These are phyloP conservation scores for Anneissia japonica DNA, from an alignment of 35 echinoderm and acorn worm genomes.

Conservation along the genomic window DNA sequence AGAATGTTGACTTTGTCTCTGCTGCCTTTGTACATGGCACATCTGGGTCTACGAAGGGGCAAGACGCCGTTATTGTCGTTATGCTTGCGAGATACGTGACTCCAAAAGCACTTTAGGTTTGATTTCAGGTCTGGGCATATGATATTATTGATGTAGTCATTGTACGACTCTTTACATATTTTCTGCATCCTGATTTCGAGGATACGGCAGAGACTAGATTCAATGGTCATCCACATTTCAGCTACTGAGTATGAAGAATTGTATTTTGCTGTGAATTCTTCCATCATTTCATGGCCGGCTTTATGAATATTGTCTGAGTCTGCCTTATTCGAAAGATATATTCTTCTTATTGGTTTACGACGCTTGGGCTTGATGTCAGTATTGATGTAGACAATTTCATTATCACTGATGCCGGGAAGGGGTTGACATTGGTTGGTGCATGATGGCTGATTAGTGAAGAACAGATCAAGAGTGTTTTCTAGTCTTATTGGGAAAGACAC, in stretches of 20 bases:
- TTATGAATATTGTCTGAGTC: not conserved
- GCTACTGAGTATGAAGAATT: not conserved
- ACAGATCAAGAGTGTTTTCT: slow-evolving; percentile 38
- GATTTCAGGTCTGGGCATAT: slow-evolving; percentile 30
- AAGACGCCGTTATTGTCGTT: slow-evolving; percentile 42
- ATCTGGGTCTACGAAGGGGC: slow-evolving; percentile 13
- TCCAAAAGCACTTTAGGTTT: slow-evolving; percentile 33
- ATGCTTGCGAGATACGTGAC: slow-evolving; percentile 22
- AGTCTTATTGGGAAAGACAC: slow-evolving; percentile 39
- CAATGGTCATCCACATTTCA: not conserved
- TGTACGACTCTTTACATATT: slow-evolving; percentile 17
- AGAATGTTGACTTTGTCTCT: slow-evolving; percentile 34
- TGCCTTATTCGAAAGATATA: not conserved
- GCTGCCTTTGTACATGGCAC: slow-evolving; percentile 22
- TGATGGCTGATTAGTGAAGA: slow-evolving; percentile 40
- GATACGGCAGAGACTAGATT: not conserved
- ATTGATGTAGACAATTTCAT: slow-evolving; percentile 21
- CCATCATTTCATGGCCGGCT: not conserved
- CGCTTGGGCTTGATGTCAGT: slow-evolving; percentile 23
- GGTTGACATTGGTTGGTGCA: slow-evolving; percentile 35
- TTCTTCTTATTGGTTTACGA: slow-evolving; percentile 20
- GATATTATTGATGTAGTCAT: slow-evolving; percentile 14
- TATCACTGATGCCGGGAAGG: slow-evolving; percentile 10
- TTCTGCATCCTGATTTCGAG: not conserved
- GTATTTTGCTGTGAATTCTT: not conserved